These are phyloP conservation scores for Lepisosteus oculatus DNA, from an alignment of 2,113 vertebrate species.

Conservation along the genomic window DNA sequence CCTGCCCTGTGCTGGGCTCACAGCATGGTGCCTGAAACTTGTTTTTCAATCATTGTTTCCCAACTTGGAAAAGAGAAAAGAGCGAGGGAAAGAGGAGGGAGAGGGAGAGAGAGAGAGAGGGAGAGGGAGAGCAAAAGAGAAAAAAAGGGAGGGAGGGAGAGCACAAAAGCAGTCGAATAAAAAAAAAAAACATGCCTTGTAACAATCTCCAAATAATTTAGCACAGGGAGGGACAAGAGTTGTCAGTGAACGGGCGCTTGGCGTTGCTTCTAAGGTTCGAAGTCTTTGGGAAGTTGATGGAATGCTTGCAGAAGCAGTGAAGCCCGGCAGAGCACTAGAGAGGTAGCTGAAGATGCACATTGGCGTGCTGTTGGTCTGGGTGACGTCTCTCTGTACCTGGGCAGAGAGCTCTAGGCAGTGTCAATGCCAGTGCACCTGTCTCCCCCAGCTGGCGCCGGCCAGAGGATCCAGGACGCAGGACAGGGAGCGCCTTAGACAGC, in stretches of 20 bases:
- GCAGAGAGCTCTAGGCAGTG: conserved; percentile 48
- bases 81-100: conserved; percentile 42
- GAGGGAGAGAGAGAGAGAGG: conserved; percentile 40
- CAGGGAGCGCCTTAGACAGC: conserved; percentile 47
- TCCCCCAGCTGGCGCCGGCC: conserved; percentile 24
- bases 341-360: conserved; percentile 56
- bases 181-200: conserved; percentile 54
- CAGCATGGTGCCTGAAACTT: conserved; percentile 77
- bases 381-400: conserved; percentile 49
- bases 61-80: conserved; percentile 43
- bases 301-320: conserved; percentile 16
- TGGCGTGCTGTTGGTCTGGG: conserved; percentile 54
- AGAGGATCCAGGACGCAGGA: conserved; percentile 36
- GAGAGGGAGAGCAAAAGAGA: conserved; percentile 43
- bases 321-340: neutral
- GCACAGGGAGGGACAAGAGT: conserved; percentile 33
- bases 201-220: conserved; percentile 57
- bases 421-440: conserved; percentile 51
- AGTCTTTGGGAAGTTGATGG: conserved; percentile 5
- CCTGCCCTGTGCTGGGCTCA: conserved; percentile 53
- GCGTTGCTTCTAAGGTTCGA: conserved; percentile 14
- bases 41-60: conserved; percentile 69
- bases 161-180: conserved; percentile 54
- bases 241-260: conserved; percentile 35
- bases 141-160: conserved; percentile 52